Conservation (phyloP, 2,797 vertebrate species). For the Merluccius polli region DNA sequence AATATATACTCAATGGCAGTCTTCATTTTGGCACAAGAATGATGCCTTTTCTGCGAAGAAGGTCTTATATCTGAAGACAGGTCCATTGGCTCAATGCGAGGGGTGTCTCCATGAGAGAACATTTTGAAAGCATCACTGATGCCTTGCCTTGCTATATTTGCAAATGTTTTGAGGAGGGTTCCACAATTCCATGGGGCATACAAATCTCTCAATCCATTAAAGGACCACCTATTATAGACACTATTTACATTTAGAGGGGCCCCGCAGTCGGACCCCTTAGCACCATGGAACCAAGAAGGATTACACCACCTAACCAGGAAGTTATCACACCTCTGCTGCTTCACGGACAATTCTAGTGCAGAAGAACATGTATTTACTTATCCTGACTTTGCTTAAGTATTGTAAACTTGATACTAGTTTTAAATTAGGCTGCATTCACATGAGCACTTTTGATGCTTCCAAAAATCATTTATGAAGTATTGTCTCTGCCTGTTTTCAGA, state of each 20-base stretch:
- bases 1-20: conserved; percentile 43
- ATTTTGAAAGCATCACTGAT: not conserved
- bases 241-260: conserved; percentile 2
- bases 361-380: not conserved
- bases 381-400: not conserved
- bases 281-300: conserved; percentile 1
- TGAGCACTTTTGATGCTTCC: not conserved
- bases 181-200: not conserved
- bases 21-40: conserved; percentile 55
- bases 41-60: conserved; percentile 1
- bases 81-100: not conserved
- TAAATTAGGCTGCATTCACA: not conserved
- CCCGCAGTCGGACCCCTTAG: not conserved
- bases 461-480: not conserved
- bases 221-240: not conserved
- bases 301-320: not conserved
- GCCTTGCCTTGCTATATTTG: not conserved
- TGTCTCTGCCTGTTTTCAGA: not conserved
- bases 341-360: not conserved
- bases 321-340: not conserved
- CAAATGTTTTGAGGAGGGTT: not conserved
- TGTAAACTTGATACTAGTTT: not conserved
- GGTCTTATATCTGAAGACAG: conserved; percentile 1
- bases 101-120: not conserved
- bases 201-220: not conserved